These are phyloP conservation scores for Holothuria leucospilota DNA, from an alignment of 53 echinoderm and acorn worm species.

Conservation along the genomic window DNA sequence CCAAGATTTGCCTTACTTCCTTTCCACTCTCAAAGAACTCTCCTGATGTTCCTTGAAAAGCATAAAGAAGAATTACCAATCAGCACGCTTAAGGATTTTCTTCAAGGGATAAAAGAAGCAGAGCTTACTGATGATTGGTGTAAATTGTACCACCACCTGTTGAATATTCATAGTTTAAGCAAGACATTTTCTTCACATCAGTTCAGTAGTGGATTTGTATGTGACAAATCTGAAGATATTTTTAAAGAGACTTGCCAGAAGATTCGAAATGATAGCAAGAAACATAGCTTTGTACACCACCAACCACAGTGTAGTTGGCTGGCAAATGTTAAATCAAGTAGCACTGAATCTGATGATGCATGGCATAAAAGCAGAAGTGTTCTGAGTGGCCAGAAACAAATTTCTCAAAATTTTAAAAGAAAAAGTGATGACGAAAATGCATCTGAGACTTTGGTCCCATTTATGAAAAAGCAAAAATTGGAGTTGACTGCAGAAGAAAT, in stretches of 20 bases:
- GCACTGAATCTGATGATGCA: too few species aligned
- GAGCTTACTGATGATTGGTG: constrained; percentile 27
- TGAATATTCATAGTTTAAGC: constrained; percentile 19
- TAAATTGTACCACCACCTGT: constrained; percentile 22
- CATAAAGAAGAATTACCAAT: constrained; percentile 31
- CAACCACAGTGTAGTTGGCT: constrained; percentile 20
- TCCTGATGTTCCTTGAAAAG: constrained; percentile 20
- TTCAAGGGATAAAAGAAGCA: background rate
- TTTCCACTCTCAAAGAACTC: background rate
- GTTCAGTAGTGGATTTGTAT: background rate
- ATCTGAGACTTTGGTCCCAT: background rate
- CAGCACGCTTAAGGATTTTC: background rate
- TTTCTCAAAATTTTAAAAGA: constrained; percentile 7
- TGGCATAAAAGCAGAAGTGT: background rate
- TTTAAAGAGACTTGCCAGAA: background rate
- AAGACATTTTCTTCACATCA: background rate
- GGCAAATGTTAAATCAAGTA: too few species aligned
- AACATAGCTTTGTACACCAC: background rate
- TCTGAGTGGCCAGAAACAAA: background rate
- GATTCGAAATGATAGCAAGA: background rate
- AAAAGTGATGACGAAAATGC: background rate
- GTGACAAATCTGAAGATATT: background rate
- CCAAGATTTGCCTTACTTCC: constrained; percentile 12
- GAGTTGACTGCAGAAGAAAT: background rate
- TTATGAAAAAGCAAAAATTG: constrained; percentile 1